These are phyloP conservation scores for Cyclopterus lumpus DNA, from an alignment of 2,797 vertebrate species.

Conservation along the genomic window DNA sequence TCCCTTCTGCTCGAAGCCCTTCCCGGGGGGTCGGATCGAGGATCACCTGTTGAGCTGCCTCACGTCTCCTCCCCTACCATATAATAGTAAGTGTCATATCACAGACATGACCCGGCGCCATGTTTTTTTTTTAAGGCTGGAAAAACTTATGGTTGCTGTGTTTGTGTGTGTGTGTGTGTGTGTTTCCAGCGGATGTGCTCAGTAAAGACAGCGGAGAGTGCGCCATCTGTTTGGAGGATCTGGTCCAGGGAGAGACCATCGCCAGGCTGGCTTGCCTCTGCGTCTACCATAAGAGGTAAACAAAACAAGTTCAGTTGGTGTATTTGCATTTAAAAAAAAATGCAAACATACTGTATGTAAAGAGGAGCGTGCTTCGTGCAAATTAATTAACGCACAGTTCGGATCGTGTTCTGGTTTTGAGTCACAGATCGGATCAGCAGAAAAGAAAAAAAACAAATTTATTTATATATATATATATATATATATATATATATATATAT, in stretches of 20 bases:
- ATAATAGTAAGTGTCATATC: conserved; percentile 81
- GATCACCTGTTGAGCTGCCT: conserved; percentile 88
- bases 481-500: no score
- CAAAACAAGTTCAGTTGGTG: not conserved
- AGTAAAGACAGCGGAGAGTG: conserved; percentile 87
- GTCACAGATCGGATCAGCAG: conserved; percentile 1
- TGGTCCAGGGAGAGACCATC: conserved; percentile 86
- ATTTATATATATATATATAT: no score
- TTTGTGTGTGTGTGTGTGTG: conserved; percentile 25
- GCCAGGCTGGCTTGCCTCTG: conserved; percentile 87
- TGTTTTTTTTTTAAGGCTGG: conserved; percentile 10
- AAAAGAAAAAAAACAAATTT: not conserved
- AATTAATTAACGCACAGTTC: not conserved
- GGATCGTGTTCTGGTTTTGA: no score
- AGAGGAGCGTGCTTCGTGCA: not conserved
- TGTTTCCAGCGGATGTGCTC: conserved; percentile 81
- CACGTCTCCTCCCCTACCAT: conserved; percentile 84
- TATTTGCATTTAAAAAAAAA: conserved; percentile 21
- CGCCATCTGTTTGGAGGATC: conserved; percentile 86
- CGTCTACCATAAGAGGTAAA: conserved; percentile 87
- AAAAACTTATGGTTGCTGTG: conserved; percentile 30
- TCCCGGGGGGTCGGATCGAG: conserved; percentile 84
- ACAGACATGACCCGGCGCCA: not conserved
- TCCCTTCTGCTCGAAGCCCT: conserved; percentile 86
- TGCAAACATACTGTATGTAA: not conserved